Evolutionary conservation across 1,140 invertebrate species (phyloP), one percentile per base, ranked within the genome.

Genomic region (Adoxophyes honmai): DNA sequence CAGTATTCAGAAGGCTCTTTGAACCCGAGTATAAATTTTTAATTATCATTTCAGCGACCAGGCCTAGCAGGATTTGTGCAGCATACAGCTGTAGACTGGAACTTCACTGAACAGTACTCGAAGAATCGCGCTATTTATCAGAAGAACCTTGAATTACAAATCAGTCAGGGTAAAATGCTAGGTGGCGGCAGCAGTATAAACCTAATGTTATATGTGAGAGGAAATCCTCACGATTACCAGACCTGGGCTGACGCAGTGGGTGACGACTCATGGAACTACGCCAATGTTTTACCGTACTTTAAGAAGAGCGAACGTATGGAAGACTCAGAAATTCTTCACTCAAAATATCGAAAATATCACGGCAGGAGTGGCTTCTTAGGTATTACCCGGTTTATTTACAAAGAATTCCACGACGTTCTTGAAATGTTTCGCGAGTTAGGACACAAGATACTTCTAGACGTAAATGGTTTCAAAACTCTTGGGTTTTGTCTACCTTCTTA

Each of bases 171-270:
- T 0, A 94, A 92, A 81, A 92, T 92, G 7, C 68, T 95, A 0
- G 95, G 94, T 0, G 94, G 94, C 0, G 92, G 92, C 1, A 94
- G 93, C 28, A 91, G 94, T 1, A 91, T 94, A 1, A 95, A 95
- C 82, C 96, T 94, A 60, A 91, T 95, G 92, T 91, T 93, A 0
- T 94, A 94, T 59, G 91, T 92, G 0, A 86, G 94, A 53, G 94
- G 94, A 0, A 90, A 91, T 59, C 59, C 55, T 1, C 55, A 60
- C 11, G 68, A 94, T 67, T 93, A 95, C 70, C 64, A 90, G 9
- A 95, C 94, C 93, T 78, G 72, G 88, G 71, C 73, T 54, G 21
- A 62, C 89, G 51, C 0, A 95, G 95, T 62, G 76, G 86, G 0
- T 93, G 94, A 66, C 28, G 3, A 33, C 3, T 48, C 44, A 0